A percentile compares a stretch with the other conserved stretches of the same genome.
Conservation (phyloP, 2,888 invertebrate genomes). For the Nephrotoma appendiculata region DNA sequence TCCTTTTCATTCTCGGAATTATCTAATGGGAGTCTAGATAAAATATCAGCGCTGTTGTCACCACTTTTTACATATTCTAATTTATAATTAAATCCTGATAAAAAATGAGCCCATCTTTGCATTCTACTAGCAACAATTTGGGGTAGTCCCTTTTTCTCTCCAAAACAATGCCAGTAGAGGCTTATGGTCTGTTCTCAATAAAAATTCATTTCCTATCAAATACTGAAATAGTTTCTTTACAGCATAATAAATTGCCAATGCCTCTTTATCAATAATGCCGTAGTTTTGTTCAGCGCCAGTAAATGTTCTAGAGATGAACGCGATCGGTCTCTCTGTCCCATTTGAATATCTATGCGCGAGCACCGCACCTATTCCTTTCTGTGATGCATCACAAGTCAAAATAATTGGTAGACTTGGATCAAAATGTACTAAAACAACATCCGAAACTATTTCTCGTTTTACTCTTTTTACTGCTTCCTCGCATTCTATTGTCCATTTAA, state of each 20-base stretch:
- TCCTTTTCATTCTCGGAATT: neutral
- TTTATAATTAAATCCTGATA: too few relatives aligned
- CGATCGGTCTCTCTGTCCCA: neutral
- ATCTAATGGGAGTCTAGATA: neutral
- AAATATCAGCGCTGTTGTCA: neutral
- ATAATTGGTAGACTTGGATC: constrained; percentile 7
- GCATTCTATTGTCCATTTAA: constrained; percentile 19
- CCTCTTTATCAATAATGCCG: neutral
- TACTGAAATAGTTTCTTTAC: neutral
- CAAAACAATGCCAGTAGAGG: constrained; percentile 23
- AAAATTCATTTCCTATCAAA: neutral
- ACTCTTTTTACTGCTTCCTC: constrained; percentile 19
- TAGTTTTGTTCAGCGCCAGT: neutral
- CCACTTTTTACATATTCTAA: neutral
- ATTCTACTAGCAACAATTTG: neutral
- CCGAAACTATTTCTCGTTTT: constrained; percentile 16
- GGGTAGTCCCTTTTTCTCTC: constrained; percentile 15
- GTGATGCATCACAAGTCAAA: neutral
- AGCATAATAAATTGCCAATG: neutral
- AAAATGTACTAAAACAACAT: constrained; percentile 14
- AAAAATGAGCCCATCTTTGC: constrained; percentile 19
- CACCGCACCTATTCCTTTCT: neutral
- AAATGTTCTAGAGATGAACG: neutral
- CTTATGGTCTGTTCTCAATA: constrained; percentile 21
- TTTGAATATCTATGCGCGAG: neutral